Evolutionary conservation across 2,888 invertebrate species (phyloP), one percentile per base, ranked within the genome.

Genomic region (Argyra leucocephala): DNA sequence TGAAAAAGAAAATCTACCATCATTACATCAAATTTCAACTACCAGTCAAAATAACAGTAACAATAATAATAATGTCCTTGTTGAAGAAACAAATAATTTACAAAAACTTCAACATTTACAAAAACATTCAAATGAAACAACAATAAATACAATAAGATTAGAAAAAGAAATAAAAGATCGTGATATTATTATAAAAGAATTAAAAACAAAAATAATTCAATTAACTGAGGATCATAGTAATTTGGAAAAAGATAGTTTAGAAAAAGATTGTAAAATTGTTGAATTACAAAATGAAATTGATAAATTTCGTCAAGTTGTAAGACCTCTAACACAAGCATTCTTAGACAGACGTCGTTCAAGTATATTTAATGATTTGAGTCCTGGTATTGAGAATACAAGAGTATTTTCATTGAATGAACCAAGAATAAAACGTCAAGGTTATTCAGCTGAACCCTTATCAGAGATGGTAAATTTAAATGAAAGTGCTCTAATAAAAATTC

Each of bases 201-300:
- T 73, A 22, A 73, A 74, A 65, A 72, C 74, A 61, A 73, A 74
- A 66, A 72, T 76, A 62, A 71, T 74, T 63, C 72, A 75, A 65
- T 69, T 76, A 57, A 74, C 73, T 15, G 73, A 73, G 57, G 74
- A 76, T 65, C 68, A 75, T 36, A 71, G 71, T n/a, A 72, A 70
- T 22, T 68, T 73, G 22, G 75, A 76, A 63, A 71, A 72, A 60
- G 72, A 74, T 63, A 74, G 74, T 37, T 66, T 71, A 6, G 88
- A 89, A 66, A 89, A 89, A 74, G 93, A 94, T 73, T 84, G 86
- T 1, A 85, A 86, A 69, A 91, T 95, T 71, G 84, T 86, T 67
- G 86, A 90, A 71, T 81, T 95, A 63, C 88, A 88, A 72, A 90
- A 89, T 76, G 91, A 93, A 81, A 88, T 93, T 72, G 92, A 93